Conservation (phyloP, 2,888 invertebrate species). For the Dolichopus griseipennis region DNA sequence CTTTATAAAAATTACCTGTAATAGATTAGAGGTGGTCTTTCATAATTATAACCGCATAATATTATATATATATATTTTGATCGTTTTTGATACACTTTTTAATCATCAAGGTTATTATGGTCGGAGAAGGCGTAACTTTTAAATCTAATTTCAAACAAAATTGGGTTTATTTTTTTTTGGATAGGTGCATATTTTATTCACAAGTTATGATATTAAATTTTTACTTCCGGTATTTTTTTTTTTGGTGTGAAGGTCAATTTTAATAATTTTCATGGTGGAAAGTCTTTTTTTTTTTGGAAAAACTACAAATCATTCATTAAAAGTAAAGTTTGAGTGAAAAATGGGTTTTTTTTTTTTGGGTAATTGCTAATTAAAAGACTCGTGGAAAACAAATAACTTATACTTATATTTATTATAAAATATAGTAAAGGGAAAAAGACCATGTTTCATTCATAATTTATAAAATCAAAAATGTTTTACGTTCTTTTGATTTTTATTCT, state of each 20-base stretch:
- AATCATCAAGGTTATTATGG: background rate
- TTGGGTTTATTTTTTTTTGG: no score
- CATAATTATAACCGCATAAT: background rate
- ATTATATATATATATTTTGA: background rate
- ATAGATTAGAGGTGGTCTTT: background rate
- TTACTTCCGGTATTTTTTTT: background rate
- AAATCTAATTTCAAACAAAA: background rate
- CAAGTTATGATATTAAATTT: background rate
- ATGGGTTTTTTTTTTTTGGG: no score
- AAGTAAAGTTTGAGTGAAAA: background rate
- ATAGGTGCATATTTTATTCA: background rate
- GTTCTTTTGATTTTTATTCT: no score
- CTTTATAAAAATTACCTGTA: no score
- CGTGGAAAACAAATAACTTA: no score
- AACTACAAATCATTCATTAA: background rate
- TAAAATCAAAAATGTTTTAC: no score
- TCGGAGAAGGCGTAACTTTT: background rate
- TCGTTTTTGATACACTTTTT: background rate
- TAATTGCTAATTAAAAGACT: no score
- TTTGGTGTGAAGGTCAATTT: background rate
- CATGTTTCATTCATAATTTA: no score
- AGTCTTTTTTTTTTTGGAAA: no score
- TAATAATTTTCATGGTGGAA: background rate
- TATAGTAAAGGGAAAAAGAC: no score
- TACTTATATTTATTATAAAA: no score